A percentile compares a stretch with the other conserved stretches of the same genome.
These are phyloP conservation scores for Anabacerthia variegaticeps DNA, from an alignment of 2,797 vertebrate genomes.

Conservation along the genomic window DNA sequence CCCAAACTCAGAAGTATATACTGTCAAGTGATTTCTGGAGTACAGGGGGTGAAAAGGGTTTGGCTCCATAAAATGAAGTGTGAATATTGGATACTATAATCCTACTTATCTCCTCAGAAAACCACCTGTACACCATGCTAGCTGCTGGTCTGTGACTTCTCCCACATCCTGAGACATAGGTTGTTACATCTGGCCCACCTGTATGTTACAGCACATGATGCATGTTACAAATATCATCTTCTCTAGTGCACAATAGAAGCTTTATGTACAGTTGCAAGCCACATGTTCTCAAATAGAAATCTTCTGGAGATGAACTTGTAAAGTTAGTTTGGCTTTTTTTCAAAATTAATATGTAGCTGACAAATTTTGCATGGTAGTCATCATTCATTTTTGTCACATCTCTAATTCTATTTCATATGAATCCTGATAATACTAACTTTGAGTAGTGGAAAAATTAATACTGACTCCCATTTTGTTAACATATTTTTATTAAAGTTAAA, in stretches of 20 bases:
- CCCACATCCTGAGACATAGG: not conserved
- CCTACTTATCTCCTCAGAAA: not conserved
- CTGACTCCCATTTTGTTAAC: not conserved
- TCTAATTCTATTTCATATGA: not conserved
- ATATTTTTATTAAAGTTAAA: not conserved
- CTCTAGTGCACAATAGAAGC: not conserved
- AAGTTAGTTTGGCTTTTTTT: not conserved
- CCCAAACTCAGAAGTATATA: not conserved
- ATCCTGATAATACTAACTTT: not conserved
- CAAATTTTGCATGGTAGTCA: not conserved
- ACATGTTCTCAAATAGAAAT: conserved; percentile 15
- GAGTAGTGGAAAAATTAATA: not conserved
- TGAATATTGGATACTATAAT: not conserved
- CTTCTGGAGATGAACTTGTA: not conserved
- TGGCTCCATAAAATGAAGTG: not conserved
- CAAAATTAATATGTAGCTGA: not conserved
- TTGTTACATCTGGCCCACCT: not conserved
- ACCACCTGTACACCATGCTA: not conserved
- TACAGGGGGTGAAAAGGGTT: not conserved
- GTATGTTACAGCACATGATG: not conserved
- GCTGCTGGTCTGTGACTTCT: not conserved
- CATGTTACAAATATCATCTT: not conserved
- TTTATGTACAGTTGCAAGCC: conserved; percentile 4
- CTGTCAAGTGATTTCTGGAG: not conserved
- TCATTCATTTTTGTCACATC: not conserved